These are phyloP conservation scores for Pygoscelis antarcticus DNA, from an alignment of 2,113 vertebrate genomes.

Conservation along the genomic window DNA sequence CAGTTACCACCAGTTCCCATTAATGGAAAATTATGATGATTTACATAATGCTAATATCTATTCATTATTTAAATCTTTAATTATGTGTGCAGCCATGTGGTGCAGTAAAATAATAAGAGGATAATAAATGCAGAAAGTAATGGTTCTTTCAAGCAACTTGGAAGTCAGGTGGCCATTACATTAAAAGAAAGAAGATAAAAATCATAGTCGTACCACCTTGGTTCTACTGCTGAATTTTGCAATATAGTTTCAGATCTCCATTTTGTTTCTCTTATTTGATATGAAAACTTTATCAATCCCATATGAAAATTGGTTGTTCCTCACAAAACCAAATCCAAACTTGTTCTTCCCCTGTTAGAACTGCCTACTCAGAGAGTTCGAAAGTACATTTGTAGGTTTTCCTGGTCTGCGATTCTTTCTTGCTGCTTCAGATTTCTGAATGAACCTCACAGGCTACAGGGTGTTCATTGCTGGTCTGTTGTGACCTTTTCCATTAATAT, in stretches of 20 bases:
- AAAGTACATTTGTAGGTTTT: not conserved
- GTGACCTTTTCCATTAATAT: not conserved
- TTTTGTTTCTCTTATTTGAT: not conserved
- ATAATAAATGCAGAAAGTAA: slow-evolving; percentile 35
- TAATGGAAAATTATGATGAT: slow-evolving; percentile 42
- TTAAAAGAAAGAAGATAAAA: not conserved
- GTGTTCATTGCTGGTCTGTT: not conserved
- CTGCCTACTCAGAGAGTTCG: not conserved
- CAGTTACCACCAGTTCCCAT: slow-evolving; percentile 12
- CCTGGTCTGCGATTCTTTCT: not conserved
- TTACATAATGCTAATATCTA: slow-evolving; percentile 56
- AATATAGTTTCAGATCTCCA: not conserved
- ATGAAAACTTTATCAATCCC: not conserved
- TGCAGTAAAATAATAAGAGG: slow-evolving; percentile 35
- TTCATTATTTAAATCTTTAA: slow-evolving; percentile 62
- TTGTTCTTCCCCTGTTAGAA: not conserved
- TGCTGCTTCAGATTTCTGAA: not conserved
- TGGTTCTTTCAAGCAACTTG: slow-evolving; percentile 1
- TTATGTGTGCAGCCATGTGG: slow-evolving; percentile 33
- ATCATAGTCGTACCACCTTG: not conserved
- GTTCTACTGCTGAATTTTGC: not conserved
- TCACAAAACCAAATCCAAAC: not conserved
- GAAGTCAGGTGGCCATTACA: not conserved
- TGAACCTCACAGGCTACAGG: not conserved
- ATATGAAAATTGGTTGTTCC: not conserved